Percentiles rank a stretch among this genome's conserved stretches.
Conservation (phyloP, 2,113 vertebrate species). For the Kryptolebias marmoratus region DNA sequence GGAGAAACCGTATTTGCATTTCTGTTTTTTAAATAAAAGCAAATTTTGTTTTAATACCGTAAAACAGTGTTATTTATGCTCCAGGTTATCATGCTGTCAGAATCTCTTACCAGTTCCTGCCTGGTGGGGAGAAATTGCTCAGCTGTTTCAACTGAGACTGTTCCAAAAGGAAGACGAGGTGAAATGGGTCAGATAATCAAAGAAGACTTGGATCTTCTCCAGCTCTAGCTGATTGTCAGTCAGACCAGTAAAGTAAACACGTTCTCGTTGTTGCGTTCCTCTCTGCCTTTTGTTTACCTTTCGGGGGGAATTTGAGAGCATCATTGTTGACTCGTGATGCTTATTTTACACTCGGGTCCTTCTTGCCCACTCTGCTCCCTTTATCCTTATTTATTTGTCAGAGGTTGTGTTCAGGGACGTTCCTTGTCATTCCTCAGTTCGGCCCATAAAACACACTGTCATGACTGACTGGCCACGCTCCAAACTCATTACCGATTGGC, state of each 20-base stretch:
- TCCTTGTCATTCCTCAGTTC: constrained; percentile 75
- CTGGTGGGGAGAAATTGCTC: constrained; percentile 58
- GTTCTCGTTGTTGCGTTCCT: constrained; percentile 32
- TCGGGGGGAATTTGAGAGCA: neutral
- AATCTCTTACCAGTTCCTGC: no score
- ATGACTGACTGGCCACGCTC: constrained; percentile 93
- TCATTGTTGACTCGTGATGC: constrained; percentile 31
- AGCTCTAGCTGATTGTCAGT: constrained; percentile 55
- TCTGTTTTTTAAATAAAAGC: no score
- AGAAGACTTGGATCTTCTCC: constrained; percentile 49
- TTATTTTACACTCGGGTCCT: constrained; percentile 48
- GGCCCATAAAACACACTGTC: constrained; percentile 83
- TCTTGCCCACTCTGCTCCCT: constrained; percentile 69
- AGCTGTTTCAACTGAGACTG: constrained; percentile 44
- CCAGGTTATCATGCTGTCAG: no score
- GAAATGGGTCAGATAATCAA: constrained; percentile 41
- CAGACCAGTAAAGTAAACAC: constrained; percentile 38
- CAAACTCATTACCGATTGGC: constrained; percentile 93
- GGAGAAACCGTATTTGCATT: no score
- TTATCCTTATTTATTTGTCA: constrained; percentile 81
- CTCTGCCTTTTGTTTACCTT: constrained; percentile 38
- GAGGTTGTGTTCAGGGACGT: constrained; percentile 79
- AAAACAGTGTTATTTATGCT: no score
- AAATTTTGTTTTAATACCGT: no score
- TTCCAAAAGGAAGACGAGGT: constrained; percentile 41